Evolutionary conservation across 37 sponge, comb jelly and placozoan genomes (phyloP), one percentile per base, ranked within the genome.

Genomic region (Aphrocallistes beatrix): DNA sequence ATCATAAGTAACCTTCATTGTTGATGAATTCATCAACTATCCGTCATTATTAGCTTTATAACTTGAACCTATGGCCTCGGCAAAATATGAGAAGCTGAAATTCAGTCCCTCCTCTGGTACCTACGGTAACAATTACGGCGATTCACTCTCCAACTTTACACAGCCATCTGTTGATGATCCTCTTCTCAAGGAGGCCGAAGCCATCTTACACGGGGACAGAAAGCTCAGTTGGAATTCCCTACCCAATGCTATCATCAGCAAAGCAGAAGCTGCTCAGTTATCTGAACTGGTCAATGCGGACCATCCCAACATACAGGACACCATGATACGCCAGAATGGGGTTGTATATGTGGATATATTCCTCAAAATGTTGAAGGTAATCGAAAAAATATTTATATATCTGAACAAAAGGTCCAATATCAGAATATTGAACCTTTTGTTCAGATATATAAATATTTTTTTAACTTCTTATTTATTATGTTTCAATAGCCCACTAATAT

Each of bases 241-340:
- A 3, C 75, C 75, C 3, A 60, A 60, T 60, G 25, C 75, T 32
- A 60, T 60, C n/a, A 13, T 60, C 34, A 60, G 75, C 21, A 60
- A 60, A 60, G 75, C 75, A 6, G 75, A 60, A 13, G 75, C 75
- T 60, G 10, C 75, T 25, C 75, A 60, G 21, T 60, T 60, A 13
- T 60, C 75, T 3, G 75, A 60, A 60, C 21, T 60, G n/a, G 75
- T 60, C n/a, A 60, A 60, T 13, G 75, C 75, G 34, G 21, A 60
- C n/a, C 75, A 60, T 60, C 75, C 75, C 6, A 19, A 60, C 21
- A 60, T 28, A 28, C 75, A 60, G 75, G 75, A 60, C 75, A 60
- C 75, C n/a, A 60, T 60, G 75, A 60, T 60, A 60, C 25, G 75
- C 8, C 75, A 60, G 75, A 60, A 60, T 13, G 75, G 75, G n/a